These are phyloP conservation scores for Lasioglossum albipes DNA, from an alignment of 1,140 invertebrate species.

Conservation along the genomic window DNA sequence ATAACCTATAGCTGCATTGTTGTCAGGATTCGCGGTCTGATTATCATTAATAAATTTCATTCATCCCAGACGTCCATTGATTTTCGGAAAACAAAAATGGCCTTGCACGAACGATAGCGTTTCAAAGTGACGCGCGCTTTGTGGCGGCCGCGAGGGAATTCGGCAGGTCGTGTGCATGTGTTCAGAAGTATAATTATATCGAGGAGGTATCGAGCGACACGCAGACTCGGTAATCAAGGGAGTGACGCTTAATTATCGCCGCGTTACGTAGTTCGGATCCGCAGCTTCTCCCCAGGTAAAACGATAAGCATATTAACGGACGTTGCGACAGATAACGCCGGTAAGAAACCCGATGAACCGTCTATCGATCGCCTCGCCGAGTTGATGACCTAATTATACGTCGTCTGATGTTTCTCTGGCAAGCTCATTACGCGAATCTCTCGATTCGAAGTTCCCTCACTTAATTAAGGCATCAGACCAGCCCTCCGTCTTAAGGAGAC, in stretches of 20 bases:
- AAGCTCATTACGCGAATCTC: constrained; percentile 26
- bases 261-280: no score
- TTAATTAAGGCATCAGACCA: constrained; percentile 12
- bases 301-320: constrained; percentile 37
- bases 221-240: background rate
- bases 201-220: constrained; percentile 9
- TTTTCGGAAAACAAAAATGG: no score
- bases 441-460: background rate
- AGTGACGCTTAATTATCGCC: constrained; percentile 23
- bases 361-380: constrained; percentile 9
- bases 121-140: no score
- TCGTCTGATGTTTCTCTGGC: constrained; percentile 13
- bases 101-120: no score
- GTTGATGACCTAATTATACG: constrained; percentile 27
- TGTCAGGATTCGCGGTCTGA: no score
- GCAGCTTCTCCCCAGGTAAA: background rate
- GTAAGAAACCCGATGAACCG: constrained; percentile 23
- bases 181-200: background rate
- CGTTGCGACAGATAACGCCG: constrained; percentile 20
- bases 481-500: background rate
- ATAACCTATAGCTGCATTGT: no score
- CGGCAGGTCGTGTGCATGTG: no score
- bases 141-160: background rate
- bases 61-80: no score
- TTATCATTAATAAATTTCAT: no score